Base-by-base conservation (phyloP, 2,888 invertebrate species). In the Heliothis peltigera region DNA sequence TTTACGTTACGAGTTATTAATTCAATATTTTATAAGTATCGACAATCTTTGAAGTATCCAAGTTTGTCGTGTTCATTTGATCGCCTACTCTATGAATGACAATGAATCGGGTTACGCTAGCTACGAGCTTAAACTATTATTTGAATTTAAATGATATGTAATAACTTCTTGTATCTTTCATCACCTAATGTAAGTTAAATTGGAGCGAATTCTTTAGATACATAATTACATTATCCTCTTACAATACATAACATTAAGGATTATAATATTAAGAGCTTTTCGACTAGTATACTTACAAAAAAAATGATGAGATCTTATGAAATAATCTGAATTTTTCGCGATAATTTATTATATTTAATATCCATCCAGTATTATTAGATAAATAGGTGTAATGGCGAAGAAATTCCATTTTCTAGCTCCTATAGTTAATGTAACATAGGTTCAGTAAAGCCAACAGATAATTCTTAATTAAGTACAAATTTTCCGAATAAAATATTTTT, bases 311-410 rank as follows among this genome's bases (percentile, higher is more conserved):
- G 90, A 91, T 93, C 93, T 94, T 94, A 94, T 93, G 92, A 94
- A 91, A 84, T 91, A 89, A 89, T 91, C 91, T 83, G 89, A 93
- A 91, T 90, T 92, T 89, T 91, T 91, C 91, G 91, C 92, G 87
- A 91, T 91, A 91, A 89, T 91, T 93, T 91, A 91, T 90, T 91
- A 89, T 87, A 92, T 90, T 90, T 91, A 92, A 91, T 93, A 87
- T 94, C 93, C 93, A 93, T 94, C 94, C 94, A 94, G 92, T 94
- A 94, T 94, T 93, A 93, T 93, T 94, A 94, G 92, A 93, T 89
- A 87, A 89, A 91, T 92, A 92, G 89, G 87, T 92, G 74, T 92
- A 90, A 90, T 88, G 87, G 87, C 85, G 75, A 77, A 84, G 75
- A 75, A 63, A 78, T 77, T 84, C 87, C 89, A 89, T 91, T 89